Base-by-base conservation (phyloP, 2,113 vertebrate species). In the Callipepla squamata region DNA sequence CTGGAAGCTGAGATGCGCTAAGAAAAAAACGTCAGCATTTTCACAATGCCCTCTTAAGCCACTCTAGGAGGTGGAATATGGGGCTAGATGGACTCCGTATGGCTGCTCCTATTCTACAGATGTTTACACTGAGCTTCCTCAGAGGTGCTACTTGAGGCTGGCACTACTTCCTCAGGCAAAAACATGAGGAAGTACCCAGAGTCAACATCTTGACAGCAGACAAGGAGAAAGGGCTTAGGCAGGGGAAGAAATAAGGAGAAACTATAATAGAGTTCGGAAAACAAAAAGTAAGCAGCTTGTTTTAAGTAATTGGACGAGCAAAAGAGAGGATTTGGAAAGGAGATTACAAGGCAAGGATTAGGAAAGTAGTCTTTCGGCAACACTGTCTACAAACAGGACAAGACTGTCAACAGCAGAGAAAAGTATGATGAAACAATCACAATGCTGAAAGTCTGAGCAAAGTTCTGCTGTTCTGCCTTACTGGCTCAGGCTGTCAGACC, bases 301-400 rank as follows among this genome's bases (percentile, higher is more conserved):
- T 82, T 77, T 80, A 47, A 75, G 30, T 72, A 88, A 69, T 23
- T 70, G 63, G 34, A 80, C 0, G 0, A 23, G 47, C 10, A 34
- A 81, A 88, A 85, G 11, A 69, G 32, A 74, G n/a, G 18, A 65
- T 88, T 83, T 45, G 72, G 68, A 92, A 94, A 53, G 47, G 74
- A 75, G 57, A 75, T 36, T n/a, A 84, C 36, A 72, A 36, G 75
- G 40, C n/a, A 5, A 81, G 32, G 57, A 84, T 72, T 78, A 65
- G 38, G 57, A 36, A 93, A 96, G 67, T 26, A 16, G 14, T 44
- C 76, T 83, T 67, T 75, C 70, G 82, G 44, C 21, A 80, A 17
- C 18, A 32, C 53, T 69, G 40, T 87, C 66, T 45, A n/a, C 32
- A 14, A 69, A 18, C 44, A 53, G 40, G 34, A 51, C 55, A 55